These are phyloP conservation scores for Dipodomys stephensi DNA, from an alignment of 2,113 vertebrate species.

Conservation along the genomic window DNA sequence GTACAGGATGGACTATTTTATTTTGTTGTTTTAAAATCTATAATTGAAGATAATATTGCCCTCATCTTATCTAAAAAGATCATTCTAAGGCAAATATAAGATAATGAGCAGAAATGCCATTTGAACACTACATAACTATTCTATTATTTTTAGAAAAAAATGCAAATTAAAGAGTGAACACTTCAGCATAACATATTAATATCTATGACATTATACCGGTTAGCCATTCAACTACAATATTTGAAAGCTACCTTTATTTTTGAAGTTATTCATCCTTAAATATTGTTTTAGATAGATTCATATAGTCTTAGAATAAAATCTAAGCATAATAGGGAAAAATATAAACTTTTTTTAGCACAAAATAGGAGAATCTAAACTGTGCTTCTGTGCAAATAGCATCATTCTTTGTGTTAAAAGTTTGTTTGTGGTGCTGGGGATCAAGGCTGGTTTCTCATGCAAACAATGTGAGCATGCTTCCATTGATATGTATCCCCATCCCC, in stretches of 20 bases:
- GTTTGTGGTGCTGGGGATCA: neutral
- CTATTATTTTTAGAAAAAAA: slow-evolving; percentile 55
- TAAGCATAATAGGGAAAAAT: neutral
- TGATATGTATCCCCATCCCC: neutral
- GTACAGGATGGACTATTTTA: neutral
- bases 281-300: neutral
- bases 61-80: slow-evolving; percentile 38
- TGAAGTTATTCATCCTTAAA: neutral
- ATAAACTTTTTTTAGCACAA: neutral
- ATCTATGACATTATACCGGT: neutral
- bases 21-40: slow-evolving; percentile 33
- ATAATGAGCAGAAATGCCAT: slow-evolving; percentile 39
- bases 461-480: neutral
- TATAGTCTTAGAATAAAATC: slow-evolving; percentile 38
- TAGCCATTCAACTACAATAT: neutral
- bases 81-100: slow-evolving; percentile 24
- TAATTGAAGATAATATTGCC: slow-evolving; percentile 41
- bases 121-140: slow-evolving; percentile 35
- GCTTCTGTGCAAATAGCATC: neutral
- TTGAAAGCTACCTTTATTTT: neutral
- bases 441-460: neutral
- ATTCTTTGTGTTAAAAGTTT: neutral
- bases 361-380: neutral
- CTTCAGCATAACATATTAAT: slow-evolving; percentile 5
- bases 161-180: neutral